Evolutionary conservation across 2,888 invertebrate species (phyloP).

Genomic region (Entomobrya proxima): DNA sequence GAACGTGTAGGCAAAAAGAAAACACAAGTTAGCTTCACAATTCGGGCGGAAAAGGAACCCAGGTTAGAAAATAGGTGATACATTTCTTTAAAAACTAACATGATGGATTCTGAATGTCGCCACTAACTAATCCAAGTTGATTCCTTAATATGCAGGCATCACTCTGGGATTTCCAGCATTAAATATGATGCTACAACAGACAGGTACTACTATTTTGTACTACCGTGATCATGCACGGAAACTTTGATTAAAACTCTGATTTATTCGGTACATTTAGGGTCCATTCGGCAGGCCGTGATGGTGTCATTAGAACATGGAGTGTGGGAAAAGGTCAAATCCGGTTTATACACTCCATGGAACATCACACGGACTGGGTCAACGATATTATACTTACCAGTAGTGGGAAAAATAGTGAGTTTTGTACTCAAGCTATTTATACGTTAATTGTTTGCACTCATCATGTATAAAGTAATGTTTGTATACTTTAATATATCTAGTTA

Average conservation of each 20-base stretch:
- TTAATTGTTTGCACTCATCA: neutral
- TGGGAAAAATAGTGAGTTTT: conserved; percentile 88
- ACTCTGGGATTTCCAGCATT: conserved; percentile 73
- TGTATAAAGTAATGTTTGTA: neutral
- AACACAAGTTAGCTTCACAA: conserved; percentile 74
- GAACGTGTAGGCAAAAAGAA: conserved; percentile 72
- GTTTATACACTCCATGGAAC: conserved; percentile 98
- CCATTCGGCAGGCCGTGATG: conserved; percentile 97
- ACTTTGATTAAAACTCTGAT: neutral
- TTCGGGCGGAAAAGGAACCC: conserved; percentile 72
- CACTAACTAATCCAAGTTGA: neutral
- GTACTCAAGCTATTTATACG: neutral
- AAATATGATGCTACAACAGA: conserved; percentile 72
- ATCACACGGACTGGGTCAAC: conserved; percentile 99
- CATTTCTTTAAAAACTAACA: neutral
- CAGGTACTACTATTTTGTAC: conserved; percentile 50
- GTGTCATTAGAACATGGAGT: conserved; percentile 96
- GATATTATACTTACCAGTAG: conserved; percentile 98
- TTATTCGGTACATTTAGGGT: conserved; percentile 80
- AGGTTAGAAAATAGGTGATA: too few relatives aligned
- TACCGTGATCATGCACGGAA: neutral
- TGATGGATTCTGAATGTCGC: neutral
- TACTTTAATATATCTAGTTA: conserved; percentile 81
- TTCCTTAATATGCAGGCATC: conserved; percentile 61
- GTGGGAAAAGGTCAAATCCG: conserved; percentile 83